Evolutionary conservation across 2,888 invertebrate species (phyloP).

Genomic region (Ichneumoninae sp.): DNA sequence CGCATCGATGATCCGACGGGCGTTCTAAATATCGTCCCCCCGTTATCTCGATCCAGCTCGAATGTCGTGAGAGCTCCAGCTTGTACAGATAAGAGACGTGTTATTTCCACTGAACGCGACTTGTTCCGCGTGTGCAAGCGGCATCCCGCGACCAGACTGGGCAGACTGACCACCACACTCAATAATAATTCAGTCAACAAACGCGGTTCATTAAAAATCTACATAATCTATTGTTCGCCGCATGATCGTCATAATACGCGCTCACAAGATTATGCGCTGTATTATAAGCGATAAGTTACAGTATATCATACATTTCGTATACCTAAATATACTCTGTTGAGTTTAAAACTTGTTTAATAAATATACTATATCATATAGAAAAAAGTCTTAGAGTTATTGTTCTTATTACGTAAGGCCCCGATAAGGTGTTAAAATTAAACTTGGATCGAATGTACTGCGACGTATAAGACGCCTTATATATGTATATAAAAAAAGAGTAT

Average conservation of each 20-base stretch:
- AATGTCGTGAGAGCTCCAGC: background rate
- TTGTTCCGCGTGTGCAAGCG: background rate
- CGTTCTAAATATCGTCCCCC: background rate
- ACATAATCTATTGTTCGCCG: background rate
- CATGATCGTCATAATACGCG: conserved; percentile 23
- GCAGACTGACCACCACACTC: background rate
- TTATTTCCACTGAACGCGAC: conserved; percentile 13
- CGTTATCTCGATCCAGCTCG: conserved; percentile 34
- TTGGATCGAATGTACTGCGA: background rate
- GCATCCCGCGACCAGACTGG: background rate
- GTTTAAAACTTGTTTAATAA: conserved; percentile 51
- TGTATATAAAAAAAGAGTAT: conserved; percentile 6
- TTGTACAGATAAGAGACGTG: conserved; percentile 2
- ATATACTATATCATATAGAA: conserved; percentile 59
- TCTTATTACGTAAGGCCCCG: background rate
- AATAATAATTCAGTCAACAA: background rate
- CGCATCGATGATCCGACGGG: background rate
- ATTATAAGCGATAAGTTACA: conserved; percentile 2
- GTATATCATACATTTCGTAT: conserved; percentile 30
- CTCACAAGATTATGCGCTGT: conserved; percentile 2
- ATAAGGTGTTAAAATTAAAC: background rate
- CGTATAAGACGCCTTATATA: background rate
- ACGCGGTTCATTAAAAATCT: background rate
- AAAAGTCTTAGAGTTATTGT: background rate
- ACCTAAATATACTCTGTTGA: conserved; percentile 20